These are phyloP conservation scores for Antitype chi DNA, from an alignment of 2,888 invertebrate species.

Conservation along the genomic window DNA sequence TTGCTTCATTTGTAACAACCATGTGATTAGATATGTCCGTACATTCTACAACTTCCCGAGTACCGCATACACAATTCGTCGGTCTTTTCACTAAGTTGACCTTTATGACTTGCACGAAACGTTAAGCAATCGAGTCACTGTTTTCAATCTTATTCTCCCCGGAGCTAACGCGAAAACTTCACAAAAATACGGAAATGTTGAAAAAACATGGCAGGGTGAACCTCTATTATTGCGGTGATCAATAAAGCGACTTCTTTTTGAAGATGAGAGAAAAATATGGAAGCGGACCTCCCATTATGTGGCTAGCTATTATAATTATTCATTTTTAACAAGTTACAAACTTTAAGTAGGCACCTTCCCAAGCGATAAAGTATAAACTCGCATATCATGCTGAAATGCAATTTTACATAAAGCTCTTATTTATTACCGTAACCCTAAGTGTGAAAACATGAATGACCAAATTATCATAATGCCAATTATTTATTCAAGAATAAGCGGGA, in stretches of 20 bases:
- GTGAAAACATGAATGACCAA: slow-evolving; percentile 63
- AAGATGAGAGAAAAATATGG: not conserved
- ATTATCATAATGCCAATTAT: slow-evolving; percentile 66
- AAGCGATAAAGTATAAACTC: slow-evolving; percentile 3
- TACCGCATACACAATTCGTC: slow-evolving; percentile 12
- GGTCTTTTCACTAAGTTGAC: slow-evolving; percentile 27
- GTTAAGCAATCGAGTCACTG: slow-evolving; percentile 35
- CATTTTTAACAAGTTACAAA: not conserved
- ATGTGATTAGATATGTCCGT: not conserved
- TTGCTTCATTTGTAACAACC: slow-evolving; percentile 21
- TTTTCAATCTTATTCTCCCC: slow-evolving; percentile 40
- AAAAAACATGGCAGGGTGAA: slow-evolving; percentile 19
- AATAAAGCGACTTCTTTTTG: slow-evolving; percentile 25
- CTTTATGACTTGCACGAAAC: slow-evolving; percentile 37
- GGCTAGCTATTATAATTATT: not conserved
- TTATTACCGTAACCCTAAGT: slow-evolving; percentile 45
- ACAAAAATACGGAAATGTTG: slow-evolving; percentile 30
- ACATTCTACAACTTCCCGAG: slow-evolving; percentile 9
- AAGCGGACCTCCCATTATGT: not conserved
- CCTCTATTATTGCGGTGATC: slow-evolving; percentile 35
- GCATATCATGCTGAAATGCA: slow-evolving; percentile 22
- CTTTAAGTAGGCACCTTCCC: not conserved
- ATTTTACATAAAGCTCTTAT: slow-evolving; percentile 22
- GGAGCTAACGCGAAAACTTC: slow-evolving; percentile 28
- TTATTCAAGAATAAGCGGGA: slow-evolving; percentile 64